Evolutionary conservation across 2,797 vertebrate species (phyloP).

Genomic region (Scolopax rusticola): DNA sequence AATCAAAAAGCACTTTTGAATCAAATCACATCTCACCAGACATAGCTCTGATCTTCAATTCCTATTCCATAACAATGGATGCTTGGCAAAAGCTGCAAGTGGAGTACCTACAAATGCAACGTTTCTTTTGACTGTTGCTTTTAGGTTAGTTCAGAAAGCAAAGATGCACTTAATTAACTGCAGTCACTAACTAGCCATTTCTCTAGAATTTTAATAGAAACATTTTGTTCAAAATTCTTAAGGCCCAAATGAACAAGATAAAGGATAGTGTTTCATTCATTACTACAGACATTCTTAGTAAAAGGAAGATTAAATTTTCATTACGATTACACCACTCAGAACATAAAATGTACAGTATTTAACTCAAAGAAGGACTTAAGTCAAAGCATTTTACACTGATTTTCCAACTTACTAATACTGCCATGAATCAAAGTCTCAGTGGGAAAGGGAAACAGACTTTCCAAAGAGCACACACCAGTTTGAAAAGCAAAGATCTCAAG

Average conservation of each 20-base stretch:
- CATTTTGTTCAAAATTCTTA: neutral
- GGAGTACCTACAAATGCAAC: neutral
- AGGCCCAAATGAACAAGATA: neutral
- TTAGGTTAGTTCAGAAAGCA: neutral
- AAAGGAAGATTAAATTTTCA: neutral
- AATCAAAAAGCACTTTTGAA: neutral
- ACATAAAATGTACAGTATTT: neutral
- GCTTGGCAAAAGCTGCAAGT: neutral
- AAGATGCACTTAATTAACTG: neutral
- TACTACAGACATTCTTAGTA: neutral
- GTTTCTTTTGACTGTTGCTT: neutral
- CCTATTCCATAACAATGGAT: neutral
- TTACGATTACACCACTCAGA: neutral
- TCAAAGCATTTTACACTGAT: neutral
- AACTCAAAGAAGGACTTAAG: neutral
- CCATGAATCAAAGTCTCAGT: neutral
- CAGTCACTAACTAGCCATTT: neutral
- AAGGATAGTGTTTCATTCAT: neutral
- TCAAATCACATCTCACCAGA: neutral
- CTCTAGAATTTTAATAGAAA: neutral
- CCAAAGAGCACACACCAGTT: neutral
- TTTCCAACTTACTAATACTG: neutral
- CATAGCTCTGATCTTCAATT: neutral
- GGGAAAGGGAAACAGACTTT: neutral
- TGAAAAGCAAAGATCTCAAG: neutral